Base-by-base conservation (phyloP, 2,888 invertebrate genomes). In the Pyrgus malvae region DNA sequence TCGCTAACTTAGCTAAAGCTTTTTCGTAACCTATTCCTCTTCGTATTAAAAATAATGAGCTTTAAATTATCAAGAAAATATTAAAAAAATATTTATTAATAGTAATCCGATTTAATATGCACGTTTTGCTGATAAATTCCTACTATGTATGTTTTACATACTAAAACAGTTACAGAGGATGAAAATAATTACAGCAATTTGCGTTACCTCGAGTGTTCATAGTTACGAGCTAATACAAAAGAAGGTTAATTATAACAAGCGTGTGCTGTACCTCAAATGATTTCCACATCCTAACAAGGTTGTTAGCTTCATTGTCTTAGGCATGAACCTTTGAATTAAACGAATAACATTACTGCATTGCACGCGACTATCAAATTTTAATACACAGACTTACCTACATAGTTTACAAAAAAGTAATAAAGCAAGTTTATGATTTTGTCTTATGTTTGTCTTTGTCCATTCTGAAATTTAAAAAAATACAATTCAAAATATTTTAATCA, bases 261-360 rank as follows among this genome's bases (percentile, higher is more conserved):
- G 55, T 58, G 55, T 50, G 35, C n/a, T 46, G 48, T 33, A 58
- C 58, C 61, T 57, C 44, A 58, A 59, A 59, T 57, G 57, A 61
- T 66, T 64, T 65, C 66, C 62, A 60, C 61, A 64, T 61, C 45
- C 54, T 48, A 60, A 58, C 61, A 64, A 66, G 66, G 62, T 44
- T 61, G 46, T 37, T 45, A 37, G 44, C 19, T 41, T 48, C 57
- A 60, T 59, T 59, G 57, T 60, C 57, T 51, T 40, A n/a, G 41
- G 50, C 48, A 41, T 48, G 33, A 41, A 29, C 17, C 12, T 35
- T 44, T 53, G 25, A 54, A 40, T 50, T 35, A 46, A 41, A 48
- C 27, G n/a, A 17, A 27, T 27, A 17, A 21, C 21, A 21, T 21
- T 19, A 31, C 3, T 29, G 11, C 27, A 17, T 40, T 40, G 29